phyloP scores from a whole-genome alignment of 2,797 vertebrate species.

The Australoheros facetus region DNA sequence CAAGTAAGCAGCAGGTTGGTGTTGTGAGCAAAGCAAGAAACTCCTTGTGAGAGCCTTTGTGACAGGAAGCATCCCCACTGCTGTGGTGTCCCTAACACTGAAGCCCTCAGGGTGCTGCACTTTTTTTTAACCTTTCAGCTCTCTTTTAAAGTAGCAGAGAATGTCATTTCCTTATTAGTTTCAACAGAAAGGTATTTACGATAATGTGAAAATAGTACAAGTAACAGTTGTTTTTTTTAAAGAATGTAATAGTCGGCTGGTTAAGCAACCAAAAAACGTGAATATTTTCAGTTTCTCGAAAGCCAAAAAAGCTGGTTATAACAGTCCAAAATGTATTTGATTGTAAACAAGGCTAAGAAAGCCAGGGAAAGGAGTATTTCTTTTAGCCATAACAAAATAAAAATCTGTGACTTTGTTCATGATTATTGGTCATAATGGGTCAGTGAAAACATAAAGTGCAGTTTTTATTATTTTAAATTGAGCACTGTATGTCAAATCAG shows the following conservation, averaged over 20 bases:
- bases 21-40: neutral
- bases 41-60: neutral
- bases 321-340: neutral
- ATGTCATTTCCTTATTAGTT: neutral
- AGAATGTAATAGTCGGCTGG: neutral
- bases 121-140: conserved; percentile 3
- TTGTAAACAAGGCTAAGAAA: neutral
- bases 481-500: neutral
- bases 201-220: neutral
- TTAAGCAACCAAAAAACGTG: neutral
- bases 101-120: neutral
- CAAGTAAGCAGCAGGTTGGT: neutral
- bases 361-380: neutral
- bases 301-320: neutral
- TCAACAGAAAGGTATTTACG: neutral
- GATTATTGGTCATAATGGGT: neutral
- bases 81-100: neutral
- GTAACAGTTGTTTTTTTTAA: neutral
- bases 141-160: neutral
- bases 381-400: neutral
- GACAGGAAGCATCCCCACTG: conserved; percentile 2
- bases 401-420: neutral
- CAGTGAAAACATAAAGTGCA: neutral
- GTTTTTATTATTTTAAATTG: neutral
- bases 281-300: neutral